These are phyloP conservation scores for Polypterus bichir DNA, from an alignment of 2,113 vertebrate species.

Conservation along the genomic window DNA sequence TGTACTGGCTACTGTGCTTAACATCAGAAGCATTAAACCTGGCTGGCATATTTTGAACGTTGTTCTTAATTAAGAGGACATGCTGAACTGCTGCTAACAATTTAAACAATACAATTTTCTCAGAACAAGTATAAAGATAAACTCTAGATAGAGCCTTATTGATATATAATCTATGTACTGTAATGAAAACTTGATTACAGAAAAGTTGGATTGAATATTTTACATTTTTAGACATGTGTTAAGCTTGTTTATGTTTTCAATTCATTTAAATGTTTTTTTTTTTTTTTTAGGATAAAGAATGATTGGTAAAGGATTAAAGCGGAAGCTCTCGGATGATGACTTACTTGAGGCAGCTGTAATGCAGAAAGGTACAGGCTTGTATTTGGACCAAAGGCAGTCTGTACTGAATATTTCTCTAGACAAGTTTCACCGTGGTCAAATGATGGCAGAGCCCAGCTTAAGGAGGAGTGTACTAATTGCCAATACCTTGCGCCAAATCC, in stretches of 20 bases:
- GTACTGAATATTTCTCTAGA: slow-evolving; percentile 58
- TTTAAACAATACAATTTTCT: too few species aligned
- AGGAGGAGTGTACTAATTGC: slow-evolving; percentile 57
- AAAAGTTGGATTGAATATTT: not conserved
- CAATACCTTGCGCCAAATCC: slow-evolving; percentile 61
- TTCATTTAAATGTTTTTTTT: not conserved
- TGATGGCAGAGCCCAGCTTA: slow-evolving; percentile 50
- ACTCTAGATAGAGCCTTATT: too few species aligned
- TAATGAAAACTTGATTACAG: too few species aligned
- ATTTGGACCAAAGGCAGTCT: slow-evolving; percentile 54
- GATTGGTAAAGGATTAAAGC: slow-evolving; percentile 56
- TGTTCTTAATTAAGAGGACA: too few species aligned
- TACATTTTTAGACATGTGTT: not conserved
- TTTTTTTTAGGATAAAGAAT: slow-evolving; percentile 35
- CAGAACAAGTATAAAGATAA: too few species aligned
- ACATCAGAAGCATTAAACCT: too few species aligned
- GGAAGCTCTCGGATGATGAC: slow-evolving; percentile 39
- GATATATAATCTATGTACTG: too few species aligned
- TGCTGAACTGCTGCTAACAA: too few species aligned
- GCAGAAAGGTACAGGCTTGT: slow-evolving; percentile 18
- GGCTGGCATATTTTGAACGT: too few species aligned
- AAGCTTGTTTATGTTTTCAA: not conserved
- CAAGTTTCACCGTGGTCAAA: slow-evolving; percentile 54
- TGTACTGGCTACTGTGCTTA: too few species aligned
- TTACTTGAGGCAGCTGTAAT: slow-evolving; percentile 23